A percentile compares a stretch with the other conserved stretches of the same genome.
Conservation (phyloP, 2,113 vertebrate species). For the Aythya baeri region DNA sequence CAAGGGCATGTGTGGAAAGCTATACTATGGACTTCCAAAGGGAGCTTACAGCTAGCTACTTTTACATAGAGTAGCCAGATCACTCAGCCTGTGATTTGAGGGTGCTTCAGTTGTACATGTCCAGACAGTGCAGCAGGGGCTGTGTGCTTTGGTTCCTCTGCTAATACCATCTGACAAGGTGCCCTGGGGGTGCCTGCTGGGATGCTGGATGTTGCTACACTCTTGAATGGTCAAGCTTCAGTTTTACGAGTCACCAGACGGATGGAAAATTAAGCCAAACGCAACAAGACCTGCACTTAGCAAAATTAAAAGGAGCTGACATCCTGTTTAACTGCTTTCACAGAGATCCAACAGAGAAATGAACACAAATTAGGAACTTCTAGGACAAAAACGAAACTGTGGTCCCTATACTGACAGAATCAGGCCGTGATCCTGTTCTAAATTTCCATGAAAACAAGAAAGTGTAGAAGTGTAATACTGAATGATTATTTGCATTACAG, state of each 20-base stretch:
- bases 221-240: constrained; percentile 50
- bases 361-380: constrained; percentile 23
- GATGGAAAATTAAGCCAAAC: constrained; percentile 13
- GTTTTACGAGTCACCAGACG: constrained; percentile 4
- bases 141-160: background rate
- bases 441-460: constrained; percentile 22
- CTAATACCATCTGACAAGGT: constrained; percentile 29
- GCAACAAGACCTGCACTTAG: background rate
- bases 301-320: constrained; percentile 50
- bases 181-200: constrained; percentile 17
- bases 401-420: constrained; percentile 38
- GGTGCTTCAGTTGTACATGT: background rate
- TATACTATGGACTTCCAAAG: background rate
- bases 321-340: constrained; percentile 27
- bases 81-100: background rate
- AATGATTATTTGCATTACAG: background rate
- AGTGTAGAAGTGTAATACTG: background rate
- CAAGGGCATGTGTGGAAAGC: background rate
- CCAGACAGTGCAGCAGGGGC: background rate
- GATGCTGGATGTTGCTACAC: background rate
- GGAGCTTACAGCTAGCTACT: background rate
- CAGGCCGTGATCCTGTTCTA: background rate
- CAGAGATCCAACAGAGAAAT: background rate
- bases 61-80: background rate
- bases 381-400: constrained; percentile 20